A percentile compares a stretch with the other conserved stretches of the same genome.
Evolutionary conservation across 2,888 invertebrate genomes (phyloP).

Genomic region (Machimus atricapillus): DNA sequence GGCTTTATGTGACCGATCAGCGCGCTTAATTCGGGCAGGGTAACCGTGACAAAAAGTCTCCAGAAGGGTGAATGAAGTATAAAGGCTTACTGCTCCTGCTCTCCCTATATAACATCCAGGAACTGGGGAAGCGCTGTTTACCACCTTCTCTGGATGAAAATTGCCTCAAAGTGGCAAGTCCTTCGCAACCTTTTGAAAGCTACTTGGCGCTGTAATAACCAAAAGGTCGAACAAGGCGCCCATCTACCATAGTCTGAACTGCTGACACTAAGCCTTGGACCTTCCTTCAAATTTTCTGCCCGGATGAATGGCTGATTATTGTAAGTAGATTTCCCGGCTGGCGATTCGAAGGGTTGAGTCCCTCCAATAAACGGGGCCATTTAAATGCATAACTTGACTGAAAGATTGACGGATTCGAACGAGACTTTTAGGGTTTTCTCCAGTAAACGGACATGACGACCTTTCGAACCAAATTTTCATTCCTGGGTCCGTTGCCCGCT

Average conservation of each 20-base stretch:
- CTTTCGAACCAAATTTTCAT: not conserved
- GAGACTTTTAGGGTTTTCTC: conserved; percentile 4
- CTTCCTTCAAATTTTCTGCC: conserved; percentile 12
- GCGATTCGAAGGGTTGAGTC: conserved; percentile 20
- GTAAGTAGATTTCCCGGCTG: not conserved
- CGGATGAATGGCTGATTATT: conserved; percentile 31
- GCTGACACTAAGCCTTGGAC: conserved; percentile 18
- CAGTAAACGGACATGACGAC: not conserved
- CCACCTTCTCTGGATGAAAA: not conserved
- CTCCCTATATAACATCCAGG: not conserved
- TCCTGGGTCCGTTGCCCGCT: not conserved
- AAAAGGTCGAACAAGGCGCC: not conserved
- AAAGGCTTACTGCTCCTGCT: not conserved
- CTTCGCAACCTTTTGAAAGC: not conserved
- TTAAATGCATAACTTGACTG: conserved; percentile 47
- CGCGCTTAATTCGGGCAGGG: not conserved
- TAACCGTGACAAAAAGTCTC: not conserved
- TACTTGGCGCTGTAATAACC: not conserved
- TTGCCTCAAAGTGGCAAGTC: not conserved
- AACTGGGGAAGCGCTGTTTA: not conserved
- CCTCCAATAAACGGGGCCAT: conserved; percentile 42
- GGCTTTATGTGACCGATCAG: not conserved
- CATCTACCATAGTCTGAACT: conserved; percentile 1
- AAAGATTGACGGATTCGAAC: conserved; percentile 42
- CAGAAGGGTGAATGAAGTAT: not conserved